These are phyloP conservation scores for Neopelma chrysocephalum DNA, from an alignment of 2,797 vertebrate species.

Conservation along the genomic window DNA sequence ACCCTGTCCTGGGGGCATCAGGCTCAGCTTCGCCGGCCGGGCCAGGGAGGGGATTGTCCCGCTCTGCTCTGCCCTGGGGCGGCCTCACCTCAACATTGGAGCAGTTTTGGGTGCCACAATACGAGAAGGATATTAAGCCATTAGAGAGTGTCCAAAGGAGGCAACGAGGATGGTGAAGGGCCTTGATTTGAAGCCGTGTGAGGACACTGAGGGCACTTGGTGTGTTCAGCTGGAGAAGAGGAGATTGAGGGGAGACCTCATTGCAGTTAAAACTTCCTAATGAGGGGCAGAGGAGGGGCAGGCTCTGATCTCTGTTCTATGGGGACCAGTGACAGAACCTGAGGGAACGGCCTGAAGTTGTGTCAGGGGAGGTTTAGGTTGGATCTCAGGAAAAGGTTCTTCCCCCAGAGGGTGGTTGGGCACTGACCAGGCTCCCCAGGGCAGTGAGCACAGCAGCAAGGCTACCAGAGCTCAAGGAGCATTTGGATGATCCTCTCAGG, in stretches of 20 bases:
- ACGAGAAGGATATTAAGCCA: not conserved
- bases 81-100: not conserved
- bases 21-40: not conserved
- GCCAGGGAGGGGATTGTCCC: not conserved
- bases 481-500: not conserved
- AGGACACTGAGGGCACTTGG: not conserved
- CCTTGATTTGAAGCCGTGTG: not conserved
- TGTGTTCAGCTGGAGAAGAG: not conserved
- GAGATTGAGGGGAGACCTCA: not conserved
- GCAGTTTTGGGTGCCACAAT: not conserved
- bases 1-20: not conserved
- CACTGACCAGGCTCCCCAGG: not conserved
- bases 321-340: not conserved
- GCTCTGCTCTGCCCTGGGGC: not conserved
- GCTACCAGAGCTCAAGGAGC: not conserved
- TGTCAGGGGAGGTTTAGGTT: not conserved
- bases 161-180: not conserved
- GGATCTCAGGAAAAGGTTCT: not conserved
- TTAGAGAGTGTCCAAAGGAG: not conserved
- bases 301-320: not conserved
- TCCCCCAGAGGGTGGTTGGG: not conserved
- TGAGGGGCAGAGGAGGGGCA: not conserved
- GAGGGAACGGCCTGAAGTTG: not conserved
- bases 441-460: not conserved
- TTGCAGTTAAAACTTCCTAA: not conserved